Conservation (phyloP, 2,888 invertebrate genomes). For the Oscheius onirici region DNA sequence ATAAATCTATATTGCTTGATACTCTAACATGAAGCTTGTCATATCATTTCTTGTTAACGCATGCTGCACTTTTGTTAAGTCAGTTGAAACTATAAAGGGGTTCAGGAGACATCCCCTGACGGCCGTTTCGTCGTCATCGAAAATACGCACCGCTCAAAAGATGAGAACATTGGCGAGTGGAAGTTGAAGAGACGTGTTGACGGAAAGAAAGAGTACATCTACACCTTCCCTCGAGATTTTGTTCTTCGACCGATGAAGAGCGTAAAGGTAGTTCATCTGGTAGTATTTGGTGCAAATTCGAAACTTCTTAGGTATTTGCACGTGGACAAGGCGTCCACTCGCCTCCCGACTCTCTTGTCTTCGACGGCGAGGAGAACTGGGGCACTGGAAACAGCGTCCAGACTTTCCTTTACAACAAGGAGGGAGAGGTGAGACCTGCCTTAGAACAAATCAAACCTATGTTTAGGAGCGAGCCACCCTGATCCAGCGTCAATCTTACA, state of each 20-base stretch:
- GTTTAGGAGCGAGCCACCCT: slow-evolving; percentile 69
- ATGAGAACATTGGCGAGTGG: slow-evolving; percentile 72
- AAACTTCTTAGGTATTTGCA: slow-evolving; percentile 64
- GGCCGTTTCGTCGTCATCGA: slow-evolving; percentile 74
- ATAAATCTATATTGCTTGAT: background rate
- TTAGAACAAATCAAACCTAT: background rate
- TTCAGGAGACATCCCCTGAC: slow-evolving; percentile 73
- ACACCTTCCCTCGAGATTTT: slow-evolving; percentile 61
- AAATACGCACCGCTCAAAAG: slow-evolving; percentile 48
- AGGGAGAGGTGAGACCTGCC: slow-evolving; percentile 66
- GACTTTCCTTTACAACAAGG: slow-evolving; percentile 70
- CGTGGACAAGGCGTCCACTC: slow-evolving; percentile 67
- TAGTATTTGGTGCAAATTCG: background rate
- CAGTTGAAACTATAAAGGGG: background rate
- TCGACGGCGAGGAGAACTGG: slow-evolving; percentile 70
- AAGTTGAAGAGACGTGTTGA: slow-evolving; percentile 72
- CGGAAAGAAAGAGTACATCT: slow-evolving; percentile 67
- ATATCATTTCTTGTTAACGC: too few species aligned
- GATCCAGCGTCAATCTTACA: slow-evolving; percentile 59
- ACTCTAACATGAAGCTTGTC: background rate
- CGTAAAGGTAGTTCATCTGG: slow-evolving; percentile 51
- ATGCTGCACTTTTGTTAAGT: too few species aligned
- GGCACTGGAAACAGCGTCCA: slow-evolving; percentile 71
- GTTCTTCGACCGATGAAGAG: slow-evolving; percentile 60
- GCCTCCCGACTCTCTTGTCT: slow-evolving; percentile 69